A percentile compares a stretch with the other conserved stretches of the same genome.
Conservation (phyloP, 1,140 invertebrate species). For the Lepidurus apus region DNA sequence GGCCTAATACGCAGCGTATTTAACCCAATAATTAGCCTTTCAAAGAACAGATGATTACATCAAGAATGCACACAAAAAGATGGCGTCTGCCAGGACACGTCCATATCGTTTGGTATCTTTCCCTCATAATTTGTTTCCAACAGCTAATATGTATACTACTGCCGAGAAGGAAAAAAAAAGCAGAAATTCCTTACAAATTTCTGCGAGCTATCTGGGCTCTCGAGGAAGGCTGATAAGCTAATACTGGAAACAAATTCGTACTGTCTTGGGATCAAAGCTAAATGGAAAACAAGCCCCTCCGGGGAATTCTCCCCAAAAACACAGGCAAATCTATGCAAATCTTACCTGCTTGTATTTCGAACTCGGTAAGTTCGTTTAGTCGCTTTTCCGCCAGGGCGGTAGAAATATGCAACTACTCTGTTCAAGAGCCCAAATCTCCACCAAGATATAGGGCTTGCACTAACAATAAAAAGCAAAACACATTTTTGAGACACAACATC, state of each 20-base stretch:
- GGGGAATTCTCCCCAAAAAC: not conserved
- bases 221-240: not conserved
- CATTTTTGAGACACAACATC: conserved; percentile 1
- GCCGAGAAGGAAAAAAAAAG: no score
- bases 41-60: no score
- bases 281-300: not conserved
- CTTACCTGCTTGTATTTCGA: not conserved
- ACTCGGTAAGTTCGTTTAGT: not conserved
- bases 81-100: no score
- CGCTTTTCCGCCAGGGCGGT: not conserved
- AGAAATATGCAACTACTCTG: no score
- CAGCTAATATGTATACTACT: no score
- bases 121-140: no score
- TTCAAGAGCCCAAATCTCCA: no score
- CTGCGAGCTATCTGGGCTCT: not conserved
- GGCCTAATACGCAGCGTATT: no score
- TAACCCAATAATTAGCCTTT: no score
- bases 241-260: not conserved
- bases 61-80: no score
- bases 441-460: not conserved
- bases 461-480: not conserved
- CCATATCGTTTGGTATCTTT: no score
- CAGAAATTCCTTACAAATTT: not conserved
- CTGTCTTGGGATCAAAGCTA: not conserved
- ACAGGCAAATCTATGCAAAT: conserved; percentile 12